Evolutionary conservation across 1,140 invertebrate genomes (phyloP).

Genomic region (Ectropis grisescens): DNA sequence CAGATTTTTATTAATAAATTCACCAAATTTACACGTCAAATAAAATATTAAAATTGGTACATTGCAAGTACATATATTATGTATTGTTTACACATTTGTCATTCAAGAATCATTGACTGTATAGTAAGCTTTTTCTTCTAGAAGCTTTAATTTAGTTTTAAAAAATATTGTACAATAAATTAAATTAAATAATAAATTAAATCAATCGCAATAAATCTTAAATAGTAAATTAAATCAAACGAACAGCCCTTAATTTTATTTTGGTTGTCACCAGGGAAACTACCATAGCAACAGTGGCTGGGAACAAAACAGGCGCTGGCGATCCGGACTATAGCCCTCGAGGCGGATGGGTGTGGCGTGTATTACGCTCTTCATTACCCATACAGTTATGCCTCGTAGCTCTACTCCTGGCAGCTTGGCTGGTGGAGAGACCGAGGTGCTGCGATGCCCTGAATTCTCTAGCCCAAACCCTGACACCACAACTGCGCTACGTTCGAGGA

Average conservation of each 20-base stretch:
- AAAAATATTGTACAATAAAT: too few species aligned
- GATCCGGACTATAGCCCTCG: conserved; percentile 63
- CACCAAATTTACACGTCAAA: neutral
- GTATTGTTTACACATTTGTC: too few species aligned
- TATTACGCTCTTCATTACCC: conserved; percentile 81
- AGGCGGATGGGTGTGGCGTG: conserved; percentile 80
- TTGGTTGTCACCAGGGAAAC: conserved; percentile 31
- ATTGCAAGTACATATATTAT: too few species aligned
- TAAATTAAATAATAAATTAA: too few species aligned
- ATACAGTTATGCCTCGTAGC: conserved; percentile 87
- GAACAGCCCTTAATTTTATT: too few species aligned
- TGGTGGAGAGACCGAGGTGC: conserved; percentile 85
- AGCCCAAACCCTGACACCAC: conserved; percentile 84
- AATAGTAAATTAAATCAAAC: too few species aligned
- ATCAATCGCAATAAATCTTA: too few species aligned
- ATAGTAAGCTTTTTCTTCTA: too few species aligned
- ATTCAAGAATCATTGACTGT: too few species aligned
- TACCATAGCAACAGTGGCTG: conserved; percentile 22
- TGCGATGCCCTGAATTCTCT: conserved; percentile 89
- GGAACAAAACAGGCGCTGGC: conserved; percentile 37
- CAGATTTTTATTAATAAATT: too few species aligned
- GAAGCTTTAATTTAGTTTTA: too few species aligned
- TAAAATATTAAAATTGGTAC: too few species aligned
- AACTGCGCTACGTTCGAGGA: conserved; percentile 86
- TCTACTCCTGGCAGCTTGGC: conserved; percentile 83